Base-by-base conservation (phyloP, 2,888 invertebrate species). In the Phragmatobia fuliginosa region DNA sequence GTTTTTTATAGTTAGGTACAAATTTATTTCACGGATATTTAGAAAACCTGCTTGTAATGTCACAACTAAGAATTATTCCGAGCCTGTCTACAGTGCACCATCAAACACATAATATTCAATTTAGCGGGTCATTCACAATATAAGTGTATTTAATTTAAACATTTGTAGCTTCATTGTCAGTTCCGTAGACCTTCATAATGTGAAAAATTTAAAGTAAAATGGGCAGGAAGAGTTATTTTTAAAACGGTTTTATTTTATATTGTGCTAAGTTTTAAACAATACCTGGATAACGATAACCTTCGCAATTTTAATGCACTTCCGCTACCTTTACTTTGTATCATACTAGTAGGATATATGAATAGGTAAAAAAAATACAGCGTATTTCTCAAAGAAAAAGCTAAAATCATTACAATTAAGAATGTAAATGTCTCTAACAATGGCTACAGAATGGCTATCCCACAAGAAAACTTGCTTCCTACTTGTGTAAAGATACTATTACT, bases 401-500 rank as follows among this genome's bases (percentile, higher is more conserved):
- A 16, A 58, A 32, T 59, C 58, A 21, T 3, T 18, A 18, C 31
- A 28, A 59, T 28, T 59, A 59, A 59, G 58, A 14, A 59, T 32
- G 28, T 7, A 31, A 59, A 31, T 59, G 18, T 59, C 18, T 32
- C 58, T 31, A 59, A 28, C 58, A 59, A 59, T 32, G 28, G 11
- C 59, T 33, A 61, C n/a, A 11, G 70, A 74, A 67, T 81, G 66
- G 75, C 78, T 58, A 33, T 73, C 82, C 56, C 68, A 79, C 78
- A 75, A 72, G 21, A 8, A 77, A 83, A 77, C 81, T 80, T 79
- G 77, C 78, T 83, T 82, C 80, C 73, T 73, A 76, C 78, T 81
- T 77, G 72, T 67, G 75, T 80, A 85, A 84, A 82, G 83, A 87
- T 70, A 79, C 80, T 78, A 82, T 88, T 85, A 87, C 86, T 86